phyloP scores from a whole-genome alignment of 2,888 invertebrate genomes.

The Athrips mouffetella region DNA sequence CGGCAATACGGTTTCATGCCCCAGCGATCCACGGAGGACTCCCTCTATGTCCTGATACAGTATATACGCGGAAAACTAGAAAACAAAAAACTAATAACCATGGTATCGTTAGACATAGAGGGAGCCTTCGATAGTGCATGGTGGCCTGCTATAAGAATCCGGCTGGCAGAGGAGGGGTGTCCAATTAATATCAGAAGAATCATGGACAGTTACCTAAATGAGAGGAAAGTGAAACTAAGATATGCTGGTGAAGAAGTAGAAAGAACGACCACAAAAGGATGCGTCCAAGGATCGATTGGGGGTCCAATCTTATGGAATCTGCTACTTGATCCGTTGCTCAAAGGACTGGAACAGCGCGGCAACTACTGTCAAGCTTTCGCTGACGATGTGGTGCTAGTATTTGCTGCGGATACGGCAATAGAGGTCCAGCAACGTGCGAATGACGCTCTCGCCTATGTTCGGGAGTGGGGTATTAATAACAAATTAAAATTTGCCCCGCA shows the following conservation, averaged over 20 bases:
- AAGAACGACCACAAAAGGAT: not conserved
- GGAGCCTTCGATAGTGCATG: constrained; percentile 3
- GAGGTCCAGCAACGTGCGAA: no score
- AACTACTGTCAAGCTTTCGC: no score
- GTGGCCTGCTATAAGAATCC: not conserved
- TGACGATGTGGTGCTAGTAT: no score
- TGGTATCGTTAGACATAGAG: no score
- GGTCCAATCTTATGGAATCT: not conserved
- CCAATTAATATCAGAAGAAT: not conserved
- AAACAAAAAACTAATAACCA: not conserved
- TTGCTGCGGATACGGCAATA: no score
- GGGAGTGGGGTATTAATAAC: no score
- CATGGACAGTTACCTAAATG: not conserved
- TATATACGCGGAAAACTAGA: not conserved
- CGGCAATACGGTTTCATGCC: no score
- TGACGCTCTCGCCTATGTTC: no score
- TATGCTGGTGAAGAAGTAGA: not conserved
- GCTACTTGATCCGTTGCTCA: not conserved
- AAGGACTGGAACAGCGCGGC: not conserved
- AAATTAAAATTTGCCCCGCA: no score
- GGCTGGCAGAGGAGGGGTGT: constrained; percentile 11
- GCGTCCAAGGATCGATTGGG: not conserved
- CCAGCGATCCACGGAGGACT: not conserved
- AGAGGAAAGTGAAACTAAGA: not conserved
- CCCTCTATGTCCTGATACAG: not conserved